A percentile compares a stretch with the other conserved stretches of the same genome.
Evolutionary conservation across 2,113 vertebrate genomes (phyloP).

Genomic region (Triplophysa rosa): DNA sequence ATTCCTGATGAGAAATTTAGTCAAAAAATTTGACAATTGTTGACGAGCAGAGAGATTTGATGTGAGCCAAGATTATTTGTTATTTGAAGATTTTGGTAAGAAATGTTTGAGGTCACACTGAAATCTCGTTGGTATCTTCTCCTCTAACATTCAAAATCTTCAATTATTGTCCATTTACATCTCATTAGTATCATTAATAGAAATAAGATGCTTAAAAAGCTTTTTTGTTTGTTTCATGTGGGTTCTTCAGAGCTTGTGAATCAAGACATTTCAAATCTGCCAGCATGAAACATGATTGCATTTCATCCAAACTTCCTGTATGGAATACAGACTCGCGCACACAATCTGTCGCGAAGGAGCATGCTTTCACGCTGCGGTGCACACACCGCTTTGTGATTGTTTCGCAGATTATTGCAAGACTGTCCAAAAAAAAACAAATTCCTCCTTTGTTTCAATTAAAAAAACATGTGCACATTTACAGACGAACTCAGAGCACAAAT

Average conservation of each 20-base stretch:
- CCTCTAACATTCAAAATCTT: too few species aligned
- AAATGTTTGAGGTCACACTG: too few species aligned
- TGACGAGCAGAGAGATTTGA: too few species aligned
- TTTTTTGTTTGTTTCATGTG: too few species aligned
- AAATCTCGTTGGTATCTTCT: too few species aligned
- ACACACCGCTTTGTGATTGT: background rate
- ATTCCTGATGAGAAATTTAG: background rate
- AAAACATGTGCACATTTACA: constrained; percentile 52
- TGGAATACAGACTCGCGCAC: background rate
- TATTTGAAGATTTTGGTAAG: too few species aligned
- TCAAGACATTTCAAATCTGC: background rate
- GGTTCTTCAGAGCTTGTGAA: background rate
- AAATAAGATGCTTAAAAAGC: too few species aligned
- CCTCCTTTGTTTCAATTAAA: background rate
- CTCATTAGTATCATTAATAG: too few species aligned
- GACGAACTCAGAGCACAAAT: constrained; percentile 32
- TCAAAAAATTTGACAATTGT: too few species aligned
- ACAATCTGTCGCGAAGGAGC: background rate
- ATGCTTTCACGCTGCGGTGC: constrained; percentile 8
- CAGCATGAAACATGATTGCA: background rate
- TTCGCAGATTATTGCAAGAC: background rate
- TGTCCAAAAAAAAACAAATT: background rate
- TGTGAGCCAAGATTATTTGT: too few species aligned
- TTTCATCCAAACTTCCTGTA: background rate
- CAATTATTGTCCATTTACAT: too few species aligned